Base-by-base conservation (phyloP, 2,113 vertebrate genomes). In the Plotosus lineatus region DNA sequence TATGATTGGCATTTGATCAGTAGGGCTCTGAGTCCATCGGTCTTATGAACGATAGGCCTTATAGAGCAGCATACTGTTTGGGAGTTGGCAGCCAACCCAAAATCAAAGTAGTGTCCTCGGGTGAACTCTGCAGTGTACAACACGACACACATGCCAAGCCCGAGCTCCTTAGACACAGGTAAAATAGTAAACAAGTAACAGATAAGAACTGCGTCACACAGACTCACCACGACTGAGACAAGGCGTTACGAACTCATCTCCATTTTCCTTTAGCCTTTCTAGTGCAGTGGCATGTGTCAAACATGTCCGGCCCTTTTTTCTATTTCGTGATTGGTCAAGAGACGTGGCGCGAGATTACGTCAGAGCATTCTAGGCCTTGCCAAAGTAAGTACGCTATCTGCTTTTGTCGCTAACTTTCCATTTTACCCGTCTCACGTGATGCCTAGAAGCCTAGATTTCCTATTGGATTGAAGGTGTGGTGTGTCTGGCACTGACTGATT, bases 311-410 rank as follows among this genome's bases (percentile, higher is more conserved):
- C 50, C 53, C 11, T 69, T 58, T 28, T 75, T 76, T 44, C 91
- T 90, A 40, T 79, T 90, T 77, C 91, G 92, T 91, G 86, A 95
- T 98, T 98, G 96, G 96, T 91, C 88, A 90, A 91, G 80, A 89
- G 90, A 91, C 82, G 91, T 99, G 97, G 96, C 93, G 95, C 95
- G 96, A 98, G 95, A 93, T 98, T 96, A 98, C 95, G 95, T 97
- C 79, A 87, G 80, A 89, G 89, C 91, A 90, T 92, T 90, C 90
- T 90, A 90, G 88, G 90, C 83, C 90, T 85, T 91, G 89, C 90
- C 91, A 88, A 91, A 88, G 88, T 90, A 87, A 87, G 86, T 89
- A 87, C 85, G 89, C 84, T 86, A 89, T 92, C 90, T 88, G 88
- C 87, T 92, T 90, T 88, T 90, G 83, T 77, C 36, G 44, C n/a